These are phyloP conservation scores for Rynchops niger DNA, from an alignment of 2,113 vertebrate species.

Conservation along the genomic window DNA sequence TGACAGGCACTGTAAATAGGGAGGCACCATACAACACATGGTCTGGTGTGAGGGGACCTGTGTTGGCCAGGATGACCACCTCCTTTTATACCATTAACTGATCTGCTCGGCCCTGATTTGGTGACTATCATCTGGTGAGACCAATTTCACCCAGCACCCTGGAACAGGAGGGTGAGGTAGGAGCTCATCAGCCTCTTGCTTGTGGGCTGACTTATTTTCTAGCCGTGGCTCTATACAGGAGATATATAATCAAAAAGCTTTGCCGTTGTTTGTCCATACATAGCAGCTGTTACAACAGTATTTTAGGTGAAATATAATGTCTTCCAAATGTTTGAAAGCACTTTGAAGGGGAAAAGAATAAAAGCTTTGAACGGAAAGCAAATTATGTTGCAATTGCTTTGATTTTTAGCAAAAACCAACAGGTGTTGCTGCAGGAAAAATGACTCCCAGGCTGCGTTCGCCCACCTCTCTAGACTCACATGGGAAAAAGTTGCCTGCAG, in stretches of 20 bases:
- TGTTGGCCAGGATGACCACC: background rate
- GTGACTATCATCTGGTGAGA: background rate
- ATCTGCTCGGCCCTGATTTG: background rate
- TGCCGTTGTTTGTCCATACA: background rate
- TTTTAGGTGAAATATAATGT: background rate
- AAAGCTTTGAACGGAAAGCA: background rate
- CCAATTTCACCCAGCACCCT: background rate
- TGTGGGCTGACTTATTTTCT: background rate
- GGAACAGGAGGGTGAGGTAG: background rate
- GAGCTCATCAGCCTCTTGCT: background rate
- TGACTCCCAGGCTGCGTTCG: background rate
- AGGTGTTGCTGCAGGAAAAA: background rate
- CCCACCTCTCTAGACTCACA: background rate
- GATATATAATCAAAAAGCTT: background rate
- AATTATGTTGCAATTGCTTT: background rate
- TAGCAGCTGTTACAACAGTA: background rate
- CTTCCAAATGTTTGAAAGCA: background rate
- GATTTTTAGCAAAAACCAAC: background rate
- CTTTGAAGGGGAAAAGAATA: background rate
- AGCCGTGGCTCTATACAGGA: background rate
- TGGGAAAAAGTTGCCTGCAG: background rate
- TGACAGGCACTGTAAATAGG: background rate
- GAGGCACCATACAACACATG: background rate
- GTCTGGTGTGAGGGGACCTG: background rate
- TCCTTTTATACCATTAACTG: background rate